Percentiles rank a stretch among this genome's conserved stretches.
Conservation (phyloP, 2,797 vertebrate species). For the Epinephelus coioides region DNA sequence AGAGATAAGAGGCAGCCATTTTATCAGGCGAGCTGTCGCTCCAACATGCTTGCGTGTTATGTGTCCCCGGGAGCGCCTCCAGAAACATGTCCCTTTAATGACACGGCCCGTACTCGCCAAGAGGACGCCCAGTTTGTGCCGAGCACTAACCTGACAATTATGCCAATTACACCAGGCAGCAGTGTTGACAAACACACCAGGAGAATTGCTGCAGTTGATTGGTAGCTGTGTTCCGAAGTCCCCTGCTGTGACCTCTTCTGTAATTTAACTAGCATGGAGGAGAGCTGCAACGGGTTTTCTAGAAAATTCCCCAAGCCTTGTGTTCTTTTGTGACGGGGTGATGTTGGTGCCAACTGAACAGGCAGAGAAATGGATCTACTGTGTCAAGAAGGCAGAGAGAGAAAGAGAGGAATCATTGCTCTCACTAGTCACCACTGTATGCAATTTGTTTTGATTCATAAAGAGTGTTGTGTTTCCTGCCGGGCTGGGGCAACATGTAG, state of each 20-base stretch:
- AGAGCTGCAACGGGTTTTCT: constrained; percentile 73
- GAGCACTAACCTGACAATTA: constrained; percentile 84
- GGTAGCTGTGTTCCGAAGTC: constrained; percentile 71
- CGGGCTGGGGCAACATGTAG: constrained; percentile 48
- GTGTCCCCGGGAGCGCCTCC: constrained; percentile 81
- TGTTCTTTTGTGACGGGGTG: constrained; percentile 65
- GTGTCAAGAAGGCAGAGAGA: constrained; percentile 57
- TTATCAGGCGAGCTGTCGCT: constrained; percentile 85
- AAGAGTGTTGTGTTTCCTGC: constrained; percentile 63
- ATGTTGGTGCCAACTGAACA: constrained; percentile 69
- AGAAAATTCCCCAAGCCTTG: constrained; percentile 73
- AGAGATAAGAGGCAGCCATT: constrained; percentile 89
- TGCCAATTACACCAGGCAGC: constrained; percentile 81
- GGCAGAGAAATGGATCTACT: constrained; percentile 69
- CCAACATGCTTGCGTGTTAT: constrained; percentile 70
- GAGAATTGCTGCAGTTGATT: constrained; percentile 77
- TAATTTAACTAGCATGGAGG: constrained; percentile 83
- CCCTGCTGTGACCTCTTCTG: constrained; percentile 80
- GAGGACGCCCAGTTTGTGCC: constrained; percentile 77
- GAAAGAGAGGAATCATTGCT: constrained; percentile 40
- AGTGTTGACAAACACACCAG: constrained; percentile 84
- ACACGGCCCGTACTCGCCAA: constrained; percentile 74
- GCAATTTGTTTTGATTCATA: constrained; percentile 69
- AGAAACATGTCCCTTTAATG: constrained; percentile 85
- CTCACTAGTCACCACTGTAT: constrained; percentile 41